Conservation (phyloP, 35 echinoderm and acorn worm species). For the Anneissia japonica region DNA sequence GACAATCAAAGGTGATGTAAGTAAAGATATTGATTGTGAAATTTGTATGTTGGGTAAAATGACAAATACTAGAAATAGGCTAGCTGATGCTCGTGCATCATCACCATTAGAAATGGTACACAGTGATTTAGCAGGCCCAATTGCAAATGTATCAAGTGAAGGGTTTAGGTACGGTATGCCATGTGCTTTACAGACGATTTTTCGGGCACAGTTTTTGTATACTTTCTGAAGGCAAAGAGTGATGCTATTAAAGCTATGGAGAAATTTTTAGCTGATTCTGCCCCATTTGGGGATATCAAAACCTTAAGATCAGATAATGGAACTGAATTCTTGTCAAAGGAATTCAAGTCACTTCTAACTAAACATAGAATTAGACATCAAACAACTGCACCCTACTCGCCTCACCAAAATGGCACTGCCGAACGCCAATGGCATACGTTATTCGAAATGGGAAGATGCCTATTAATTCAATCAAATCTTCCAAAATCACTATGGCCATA, state of each 20-base stretch:
- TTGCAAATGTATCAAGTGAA: no score
- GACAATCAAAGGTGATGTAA: neutral
- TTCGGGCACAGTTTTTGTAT: constrained; percentile 24
- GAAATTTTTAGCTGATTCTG: constrained; percentile 17
- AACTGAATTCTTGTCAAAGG: neutral
- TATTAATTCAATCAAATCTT: constrained; percentile 21
- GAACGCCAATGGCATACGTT: neutral
- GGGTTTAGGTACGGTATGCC: constrained; percentile 43
- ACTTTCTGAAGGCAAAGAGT: constrained; percentile 36
- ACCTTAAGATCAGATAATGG: constrained; percentile 3
- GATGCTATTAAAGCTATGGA: constrained; percentile 33
- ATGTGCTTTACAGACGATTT: constrained; percentile 43
- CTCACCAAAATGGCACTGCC: no score
- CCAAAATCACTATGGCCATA: constrained; percentile 4
- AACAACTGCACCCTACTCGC: no score
- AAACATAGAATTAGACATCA: no score
- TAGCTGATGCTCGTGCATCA: neutral
- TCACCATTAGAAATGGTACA: neutral
- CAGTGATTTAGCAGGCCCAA: neutral
- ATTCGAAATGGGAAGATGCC: constrained; percentile 43
- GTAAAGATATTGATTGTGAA: neutral
- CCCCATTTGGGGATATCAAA: constrained; percentile 23
- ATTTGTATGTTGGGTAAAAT: neutral
- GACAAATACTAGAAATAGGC: neutral
- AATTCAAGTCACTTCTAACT: no score